These are phyloP conservation scores for Platorchestia sp. DNA, from an alignment of 1,140 invertebrate species.

Conservation along the genomic window DNA sequence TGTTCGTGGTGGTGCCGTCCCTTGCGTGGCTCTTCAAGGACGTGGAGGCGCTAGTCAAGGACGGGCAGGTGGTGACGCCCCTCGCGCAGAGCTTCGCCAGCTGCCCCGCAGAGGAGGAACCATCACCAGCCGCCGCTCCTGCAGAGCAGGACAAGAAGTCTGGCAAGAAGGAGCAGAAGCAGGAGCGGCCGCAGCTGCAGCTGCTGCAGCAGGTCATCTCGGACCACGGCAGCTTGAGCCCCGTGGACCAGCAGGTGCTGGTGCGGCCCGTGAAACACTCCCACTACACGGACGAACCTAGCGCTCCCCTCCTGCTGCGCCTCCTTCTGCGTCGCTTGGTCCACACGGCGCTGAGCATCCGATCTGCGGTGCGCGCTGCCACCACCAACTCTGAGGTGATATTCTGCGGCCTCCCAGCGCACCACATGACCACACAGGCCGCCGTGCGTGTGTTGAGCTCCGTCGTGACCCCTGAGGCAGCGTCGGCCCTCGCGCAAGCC, in stretches of 20 bases:
- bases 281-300: neutral
- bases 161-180: neutral
- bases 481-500: neutral
- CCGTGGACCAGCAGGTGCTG: neutral
- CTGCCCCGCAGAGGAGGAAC: neutral
- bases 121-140: neutral
- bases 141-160: neutral
- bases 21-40: constrained; percentile 13
- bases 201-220: neutral
- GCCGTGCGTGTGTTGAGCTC: neutral
- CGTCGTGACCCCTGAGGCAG: neutral
- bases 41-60: neutral
- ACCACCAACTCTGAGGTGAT: constrained; percentile 3
- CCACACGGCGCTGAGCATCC: constrained; percentile 14
- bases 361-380: neutral
- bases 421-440: neutral
- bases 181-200: neutral
- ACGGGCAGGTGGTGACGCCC: neutral
- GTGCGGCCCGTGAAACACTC: neutral
- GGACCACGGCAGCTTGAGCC: neutral
- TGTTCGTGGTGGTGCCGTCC: constrained; percentile 2
- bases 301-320: neutral
- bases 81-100: neutral
- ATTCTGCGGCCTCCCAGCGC: neutral
- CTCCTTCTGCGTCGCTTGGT: neutral